These are phyloP conservation scores for Conistra vaccinii DNA, from an alignment of 2,888 invertebrate species.

Conservation along the genomic window DNA sequence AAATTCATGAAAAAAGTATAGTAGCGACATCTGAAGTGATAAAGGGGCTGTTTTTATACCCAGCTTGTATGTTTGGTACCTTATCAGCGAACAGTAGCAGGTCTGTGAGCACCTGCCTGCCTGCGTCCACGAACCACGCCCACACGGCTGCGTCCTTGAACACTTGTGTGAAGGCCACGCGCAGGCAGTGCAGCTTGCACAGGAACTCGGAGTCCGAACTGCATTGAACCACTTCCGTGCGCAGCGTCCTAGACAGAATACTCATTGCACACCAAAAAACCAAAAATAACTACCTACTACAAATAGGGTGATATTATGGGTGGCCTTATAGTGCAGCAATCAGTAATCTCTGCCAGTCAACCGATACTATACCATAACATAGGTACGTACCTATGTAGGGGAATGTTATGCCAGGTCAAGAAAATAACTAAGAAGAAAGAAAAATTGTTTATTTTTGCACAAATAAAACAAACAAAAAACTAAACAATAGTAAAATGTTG, in stretches of 20 bases:
- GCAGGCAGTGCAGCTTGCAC: conserved; percentile 98
- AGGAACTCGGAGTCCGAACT: conserved; percentile 98
- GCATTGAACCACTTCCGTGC: conserved; percentile 97
- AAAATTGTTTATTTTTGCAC: background rate
- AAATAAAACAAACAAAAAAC: background rate
- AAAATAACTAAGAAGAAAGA: conserved; percentile 9
- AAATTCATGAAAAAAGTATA: background rate
- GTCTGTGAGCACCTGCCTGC: conserved; percentile 96
- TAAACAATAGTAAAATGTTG: background rate
- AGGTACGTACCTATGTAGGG: too few relatives aligned
- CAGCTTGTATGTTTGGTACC: conserved; percentile 79
- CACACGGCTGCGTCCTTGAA: conserved; percentile 93
- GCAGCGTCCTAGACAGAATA: conserved; percentile 90
- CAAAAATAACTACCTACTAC: background rate
- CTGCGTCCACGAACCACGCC: conserved; percentile 96
- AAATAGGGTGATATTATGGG: background rate
- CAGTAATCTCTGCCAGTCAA: background rate
- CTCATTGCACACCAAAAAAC: background rate
- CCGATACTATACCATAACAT: background rate
- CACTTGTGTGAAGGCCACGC: conserved; percentile 95
- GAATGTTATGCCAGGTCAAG: background rate
- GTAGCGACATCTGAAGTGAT: background rate
- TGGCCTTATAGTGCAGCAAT: background rate
- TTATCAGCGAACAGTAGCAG: conserved; percentile 96
- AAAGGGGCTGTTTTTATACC: background rate